These are phyloP conservation scores for Erannis defoliaria DNA, from an alignment of 2,888 invertebrate species.

Conservation along the genomic window DNA sequence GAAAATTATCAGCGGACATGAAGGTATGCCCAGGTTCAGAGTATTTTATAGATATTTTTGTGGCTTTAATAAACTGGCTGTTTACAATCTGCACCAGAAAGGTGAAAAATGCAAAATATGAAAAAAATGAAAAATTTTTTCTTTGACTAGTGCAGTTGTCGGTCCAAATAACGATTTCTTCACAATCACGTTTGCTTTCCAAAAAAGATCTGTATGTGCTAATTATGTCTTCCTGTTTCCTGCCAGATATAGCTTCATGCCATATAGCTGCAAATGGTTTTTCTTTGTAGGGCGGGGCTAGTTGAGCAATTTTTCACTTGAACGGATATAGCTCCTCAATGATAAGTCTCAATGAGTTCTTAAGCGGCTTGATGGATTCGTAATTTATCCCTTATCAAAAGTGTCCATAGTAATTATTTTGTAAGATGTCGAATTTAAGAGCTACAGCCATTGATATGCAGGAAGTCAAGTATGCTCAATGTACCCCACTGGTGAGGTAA, in stretches of 20 bases:
- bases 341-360: no score
- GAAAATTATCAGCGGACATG: neutral
- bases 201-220: neutral
- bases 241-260: constrained; percentile 3
- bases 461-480: no score
- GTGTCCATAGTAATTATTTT: no score
- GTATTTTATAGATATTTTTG: neutral
- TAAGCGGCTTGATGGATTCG: no score
- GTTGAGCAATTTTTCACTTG: no score
- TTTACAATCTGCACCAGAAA: neutral
- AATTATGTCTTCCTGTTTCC: neutral
- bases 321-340: no score
- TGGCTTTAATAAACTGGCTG: neutral
- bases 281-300: no score
- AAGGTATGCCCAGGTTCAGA: neutral
- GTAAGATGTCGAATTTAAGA: no score
- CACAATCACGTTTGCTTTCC: neutral
- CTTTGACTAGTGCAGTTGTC: neutral
- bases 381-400: no score
- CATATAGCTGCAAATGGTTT: neutral
- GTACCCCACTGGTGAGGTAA: no score
- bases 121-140: neutral
- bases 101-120: neutral
- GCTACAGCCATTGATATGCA: no score
- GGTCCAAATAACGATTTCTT: neutral